Conservation (phyloP, 2,888 invertebrate species). For the Bimastos eiseni region DNA sequence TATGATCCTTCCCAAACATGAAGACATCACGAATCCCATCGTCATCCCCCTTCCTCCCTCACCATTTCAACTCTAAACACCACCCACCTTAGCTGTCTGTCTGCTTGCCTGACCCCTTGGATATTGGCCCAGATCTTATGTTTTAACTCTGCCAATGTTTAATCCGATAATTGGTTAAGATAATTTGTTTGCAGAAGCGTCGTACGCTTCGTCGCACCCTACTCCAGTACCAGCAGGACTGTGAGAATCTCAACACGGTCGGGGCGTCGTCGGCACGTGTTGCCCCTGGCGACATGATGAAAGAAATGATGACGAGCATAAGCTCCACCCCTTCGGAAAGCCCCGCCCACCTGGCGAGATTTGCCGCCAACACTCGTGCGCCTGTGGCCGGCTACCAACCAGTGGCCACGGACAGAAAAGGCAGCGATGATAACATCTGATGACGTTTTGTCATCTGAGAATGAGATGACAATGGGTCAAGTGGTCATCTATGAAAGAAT, state of each 20-base stretch:
- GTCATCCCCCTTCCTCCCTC: no score
- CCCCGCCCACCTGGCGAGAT: slow-evolving; percentile 25
- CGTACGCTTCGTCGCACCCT: slow-evolving; percentile 44
- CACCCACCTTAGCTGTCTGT: no score
- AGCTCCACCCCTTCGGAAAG: slow-evolving; percentile 25
- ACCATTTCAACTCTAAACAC: no score
- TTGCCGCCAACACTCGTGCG: background rate
- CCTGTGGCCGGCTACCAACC: slow-evolving; percentile 34
- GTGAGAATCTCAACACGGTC: slow-evolving; percentile 34
- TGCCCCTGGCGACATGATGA: slow-evolving; percentile 32
- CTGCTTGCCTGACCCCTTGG: no score
- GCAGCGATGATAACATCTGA: slow-evolving; percentile 25
- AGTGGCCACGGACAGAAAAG: slow-evolving; percentile 36
- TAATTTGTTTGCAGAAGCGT: slow-evolving; percentile 40
- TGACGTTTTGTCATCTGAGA: background rate
- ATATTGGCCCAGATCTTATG: no score
- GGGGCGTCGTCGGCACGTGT: slow-evolving; percentile 14
- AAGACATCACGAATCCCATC: no score
- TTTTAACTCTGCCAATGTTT: background rate
- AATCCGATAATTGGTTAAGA: background rate
- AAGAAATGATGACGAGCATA: slow-evolving; percentile 17
- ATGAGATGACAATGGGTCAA: background rate
- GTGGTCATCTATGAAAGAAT: background rate
- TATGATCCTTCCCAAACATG: no score
- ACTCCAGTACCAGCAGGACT: slow-evolving; percentile 44